Base-by-base conservation (phyloP, 1,140 invertebrate species). In the Eurosta solidaginis region DNA sequence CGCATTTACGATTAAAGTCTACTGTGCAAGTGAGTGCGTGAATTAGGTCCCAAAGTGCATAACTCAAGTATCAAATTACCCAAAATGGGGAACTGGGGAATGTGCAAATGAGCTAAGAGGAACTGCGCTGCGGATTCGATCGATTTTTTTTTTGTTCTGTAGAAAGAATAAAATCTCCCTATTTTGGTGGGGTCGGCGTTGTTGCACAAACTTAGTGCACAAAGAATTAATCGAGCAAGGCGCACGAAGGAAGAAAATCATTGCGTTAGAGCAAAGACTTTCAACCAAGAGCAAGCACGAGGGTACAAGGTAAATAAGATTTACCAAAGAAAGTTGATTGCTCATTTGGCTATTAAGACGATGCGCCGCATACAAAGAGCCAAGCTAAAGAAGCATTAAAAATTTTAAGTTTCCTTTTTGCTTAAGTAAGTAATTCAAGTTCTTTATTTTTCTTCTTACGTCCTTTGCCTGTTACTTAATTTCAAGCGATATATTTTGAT, bases 401-500 rank as follows among this genome's bases (percentile, higher is more conserved):
- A 36, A 29, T 59, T 59, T 59, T n/a, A 1, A 59, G 29, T 59
- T 59, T 14, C 14, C 33, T 59, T 33, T 59, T n/a, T n/a, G 29
- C 14, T n/a, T 1, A 25, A 25, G 27, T 17, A 14, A 14, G 29
- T 33, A 9, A 3, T 36, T 54, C 27, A 12, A 1, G 29, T 33
- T 2, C 5, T 33, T 29, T 59, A 5, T 5, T n/a, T 36, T 17
- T 4, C 27, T 29, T 59, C 7, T 68, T 1, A 10, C 22, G n/a
- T 22, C 49, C 59, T 42, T 68, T 68, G 59, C 40, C 59, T 68
- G 33, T 9, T 42, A 68, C 33, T 68, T 68, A 68, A 68, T 68
- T 68, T 40, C 59, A 68, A 17, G 59, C 33, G 59, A 68, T 68
- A 68, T 40, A 68, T 68, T 68, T 40, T 68, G 33, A 68, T 68